Conservation (phyloP, 2,888 invertebrate genomes). For the Helicoverpa assulta region DNA sequence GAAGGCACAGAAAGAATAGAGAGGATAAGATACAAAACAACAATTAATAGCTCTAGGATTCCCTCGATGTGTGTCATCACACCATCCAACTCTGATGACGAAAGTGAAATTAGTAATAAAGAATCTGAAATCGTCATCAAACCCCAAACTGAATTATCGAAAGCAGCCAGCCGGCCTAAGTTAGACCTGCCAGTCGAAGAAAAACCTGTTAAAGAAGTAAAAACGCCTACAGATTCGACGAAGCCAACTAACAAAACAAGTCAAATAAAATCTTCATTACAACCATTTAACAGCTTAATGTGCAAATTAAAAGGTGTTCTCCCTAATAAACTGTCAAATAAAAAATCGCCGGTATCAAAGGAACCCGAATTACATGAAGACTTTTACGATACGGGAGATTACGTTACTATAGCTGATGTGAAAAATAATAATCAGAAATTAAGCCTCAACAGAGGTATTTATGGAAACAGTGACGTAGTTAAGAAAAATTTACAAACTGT, state of each 20-base stretch:
- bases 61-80: slow-evolving; percentile 98
- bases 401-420: slow-evolving; percentile 96
- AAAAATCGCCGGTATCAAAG: slow-evolving; percentile 87
- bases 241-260: slow-evolving; percentile 76
- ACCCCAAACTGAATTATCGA: slow-evolving; percentile 69
- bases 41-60: slow-evolving; percentile 96
- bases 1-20: slow-evolving; percentile 97
- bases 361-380: slow-evolving; percentile 84
- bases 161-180: slow-evolving; percentile 79
- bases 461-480: slow-evolving; percentile 93
- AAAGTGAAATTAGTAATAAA: slow-evolving; percentile 89
- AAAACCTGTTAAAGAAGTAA: slow-evolving; percentile 74
- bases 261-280: slow-evolving; percentile 81
- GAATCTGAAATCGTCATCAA: slow-evolving; percentile 69
- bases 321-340: slow-evolving; percentile 86
- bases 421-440: slow-evolving; percentile 94
- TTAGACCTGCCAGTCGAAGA: slow-evolving; percentile 82
- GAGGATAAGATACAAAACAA: slow-evolving; percentile 95
- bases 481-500: slow-evolving; percentile 91
- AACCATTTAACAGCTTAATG: slow-evolving; percentile 93
- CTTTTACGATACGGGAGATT: slow-evolving; percentile 93
- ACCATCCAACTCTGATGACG: slow-evolving; percentile 96
- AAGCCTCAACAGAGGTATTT: slow-evolving; percentile 82
- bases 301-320: slow-evolving; percentile 93
- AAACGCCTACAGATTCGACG: slow-evolving; percentile 64